phyloP scores from a whole-genome alignment of 2,888 invertebrate genomes.

The Mythimna vitellina region DNA sequence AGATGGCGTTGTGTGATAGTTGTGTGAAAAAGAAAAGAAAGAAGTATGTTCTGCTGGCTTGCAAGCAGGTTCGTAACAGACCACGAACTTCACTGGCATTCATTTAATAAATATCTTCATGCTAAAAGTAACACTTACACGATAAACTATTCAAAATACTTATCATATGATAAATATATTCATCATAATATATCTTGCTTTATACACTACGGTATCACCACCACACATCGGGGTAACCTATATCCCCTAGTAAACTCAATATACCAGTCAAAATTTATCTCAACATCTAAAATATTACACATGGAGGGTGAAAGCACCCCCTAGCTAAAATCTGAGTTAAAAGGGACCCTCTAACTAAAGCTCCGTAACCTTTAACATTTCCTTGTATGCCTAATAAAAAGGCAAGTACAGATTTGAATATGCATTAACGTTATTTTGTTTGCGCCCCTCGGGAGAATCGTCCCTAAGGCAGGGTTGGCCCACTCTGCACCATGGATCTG shows the following conservation, averaged over 20 bases:
- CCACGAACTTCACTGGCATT: no score
- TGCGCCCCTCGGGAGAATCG: slow-evolving; percentile 48
- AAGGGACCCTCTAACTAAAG: slow-evolving; percentile 49
- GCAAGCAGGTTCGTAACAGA: no score
- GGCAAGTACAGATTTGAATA: slow-evolving; percentile 66
- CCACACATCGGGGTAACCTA: slow-evolving; percentile 43
- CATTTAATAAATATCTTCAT: no score
- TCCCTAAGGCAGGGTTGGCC: slow-evolving; percentile 54
- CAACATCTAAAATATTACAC: slow-evolving; percentile 65
- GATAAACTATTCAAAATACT: no score
- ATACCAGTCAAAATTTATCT: slow-evolving; percentile 66
- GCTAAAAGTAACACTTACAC: neutral
- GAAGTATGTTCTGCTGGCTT: no score
- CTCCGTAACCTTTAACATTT: slow-evolving; percentile 61
- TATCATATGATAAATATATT: no score
- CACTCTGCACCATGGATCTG: slow-evolving; percentile 19
- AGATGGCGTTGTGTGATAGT: no score
- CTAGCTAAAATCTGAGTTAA: slow-evolving; percentile 56
- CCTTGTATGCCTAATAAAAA: slow-evolving; percentile 64
- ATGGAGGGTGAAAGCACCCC: slow-evolving; percentile 49
- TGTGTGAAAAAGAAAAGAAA: no score
- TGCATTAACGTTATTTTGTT: slow-evolving; percentile 67
- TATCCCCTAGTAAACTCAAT: slow-evolving; percentile 57
- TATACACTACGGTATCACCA: slow-evolving; percentile 39
- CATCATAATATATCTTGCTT: neutral